Evolutionary conservation across 2,888 invertebrate species (phyloP).

Genomic region (Tortrix viridana): DNA sequence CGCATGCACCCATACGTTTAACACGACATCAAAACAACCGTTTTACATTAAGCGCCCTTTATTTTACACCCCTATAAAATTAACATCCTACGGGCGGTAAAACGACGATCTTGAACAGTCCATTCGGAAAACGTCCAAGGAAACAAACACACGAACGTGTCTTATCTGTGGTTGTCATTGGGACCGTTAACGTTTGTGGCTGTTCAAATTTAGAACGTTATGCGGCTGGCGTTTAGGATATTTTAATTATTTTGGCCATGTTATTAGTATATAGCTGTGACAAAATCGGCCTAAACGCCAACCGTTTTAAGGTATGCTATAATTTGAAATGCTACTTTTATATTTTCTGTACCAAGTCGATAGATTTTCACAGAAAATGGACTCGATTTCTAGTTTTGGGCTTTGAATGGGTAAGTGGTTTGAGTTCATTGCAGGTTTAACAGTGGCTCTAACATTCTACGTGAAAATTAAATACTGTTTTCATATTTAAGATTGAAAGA

Average conservation of each 20-base stretch:
- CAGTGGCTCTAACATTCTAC: neutral
- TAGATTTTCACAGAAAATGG: no score
- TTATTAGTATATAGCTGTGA: no score
- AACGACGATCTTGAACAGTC: conserved; percentile 22
- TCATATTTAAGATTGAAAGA: neutral
- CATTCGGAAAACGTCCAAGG: conserved; percentile 15
- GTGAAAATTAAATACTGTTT: neutral
- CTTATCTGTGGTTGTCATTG: conserved; percentile 19
- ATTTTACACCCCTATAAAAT: conserved; percentile 16
- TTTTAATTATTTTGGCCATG: no score
- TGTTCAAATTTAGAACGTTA: no score
- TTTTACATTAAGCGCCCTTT: conserved; percentile 13
- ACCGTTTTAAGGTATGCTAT: no score
- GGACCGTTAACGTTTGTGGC: neutral
- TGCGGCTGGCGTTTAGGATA: no score
- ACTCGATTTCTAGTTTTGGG: no score
- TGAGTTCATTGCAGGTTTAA: conserved; percentile 12
- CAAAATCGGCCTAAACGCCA: no score
- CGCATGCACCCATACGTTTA: conserved; percentile 4
- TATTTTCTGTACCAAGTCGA: no score
- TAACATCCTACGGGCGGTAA: conserved; percentile 9
- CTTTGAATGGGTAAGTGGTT: neutral
- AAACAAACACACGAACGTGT: conserved; percentile 22
- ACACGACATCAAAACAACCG: conserved; percentile 1
- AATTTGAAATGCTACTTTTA: no score